Evolutionary conservation across 2,888 invertebrate species (phyloP).

Genomic region (Eupithecia inturbata): DNA sequence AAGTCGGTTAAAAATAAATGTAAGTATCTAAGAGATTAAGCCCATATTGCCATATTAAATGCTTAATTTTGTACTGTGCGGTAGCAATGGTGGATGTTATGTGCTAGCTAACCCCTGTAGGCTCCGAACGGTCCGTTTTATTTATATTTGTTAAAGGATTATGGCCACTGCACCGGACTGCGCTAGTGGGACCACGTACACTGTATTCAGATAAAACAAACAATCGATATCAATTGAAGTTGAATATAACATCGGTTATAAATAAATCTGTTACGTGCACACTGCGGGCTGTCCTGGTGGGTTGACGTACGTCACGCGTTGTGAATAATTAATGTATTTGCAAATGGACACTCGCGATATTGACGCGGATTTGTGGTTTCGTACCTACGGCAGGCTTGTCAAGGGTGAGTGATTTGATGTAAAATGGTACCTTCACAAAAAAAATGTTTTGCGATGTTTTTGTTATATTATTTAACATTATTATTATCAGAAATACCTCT

Average conservation of each 20-base stretch:
- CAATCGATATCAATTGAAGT: slow-evolving; percentile 6
- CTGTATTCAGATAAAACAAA: slow-evolving; percentile 5
- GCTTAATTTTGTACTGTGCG: neutral
- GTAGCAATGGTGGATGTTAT: no score
- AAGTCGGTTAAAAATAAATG: no score
- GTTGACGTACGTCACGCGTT: slow-evolving; percentile 39
- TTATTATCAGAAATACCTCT: no score
- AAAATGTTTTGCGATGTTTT: no score
- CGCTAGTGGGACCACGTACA: no score
- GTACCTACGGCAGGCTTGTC: neutral
- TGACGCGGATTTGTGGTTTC: slow-evolving; percentile 27
- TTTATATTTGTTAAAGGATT: neutral
- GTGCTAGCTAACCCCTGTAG: no score
- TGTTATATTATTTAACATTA: no score
- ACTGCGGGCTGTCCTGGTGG: slow-evolving; percentile 32
- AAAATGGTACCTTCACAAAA: neutral
- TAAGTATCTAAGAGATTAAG: no score
- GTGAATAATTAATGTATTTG: slow-evolving; percentile 45
- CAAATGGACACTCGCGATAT: slow-evolving; percentile 38
- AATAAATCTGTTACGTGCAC: slow-evolving; percentile 35
- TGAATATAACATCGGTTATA: slow-evolving; percentile 18
- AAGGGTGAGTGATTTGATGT: neutral
- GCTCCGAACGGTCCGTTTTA: neutral
- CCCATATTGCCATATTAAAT: no score
- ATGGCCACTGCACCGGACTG: neutral